These are phyloP conservation scores for Echinometra lucunter DNA, from an alignment of 53 echinoderm and acorn worm genomes.

Conservation along the genomic window DNA sequence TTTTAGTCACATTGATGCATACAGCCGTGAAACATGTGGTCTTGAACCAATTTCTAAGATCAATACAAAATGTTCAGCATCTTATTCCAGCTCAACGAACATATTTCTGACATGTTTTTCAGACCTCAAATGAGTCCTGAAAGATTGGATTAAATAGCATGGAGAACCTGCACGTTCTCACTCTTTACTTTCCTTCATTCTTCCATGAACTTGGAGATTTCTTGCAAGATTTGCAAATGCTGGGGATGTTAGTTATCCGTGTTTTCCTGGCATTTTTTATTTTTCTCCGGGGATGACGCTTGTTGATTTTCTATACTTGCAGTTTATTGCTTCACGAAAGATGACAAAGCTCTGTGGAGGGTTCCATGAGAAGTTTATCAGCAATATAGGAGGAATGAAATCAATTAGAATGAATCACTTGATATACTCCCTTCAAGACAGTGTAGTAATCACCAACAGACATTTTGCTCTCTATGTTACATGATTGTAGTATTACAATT, in stretches of 20 bases:
- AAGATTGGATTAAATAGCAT: constrained; percentile 46
- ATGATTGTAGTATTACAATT: too few species aligned
- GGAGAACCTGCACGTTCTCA: constrained; percentile 55
- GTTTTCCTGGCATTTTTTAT: constrained; percentile 47
- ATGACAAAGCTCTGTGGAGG: constrained; percentile 19
- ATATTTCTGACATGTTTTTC: constrained; percentile 36
- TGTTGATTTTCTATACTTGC: constrained; percentile 45
- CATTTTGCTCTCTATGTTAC: too few species aligned
- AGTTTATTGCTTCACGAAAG: constrained; percentile 30
- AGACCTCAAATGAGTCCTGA: constrained; percentile 40
- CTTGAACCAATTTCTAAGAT: constrained; percentile 33
- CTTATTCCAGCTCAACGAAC: not conserved
- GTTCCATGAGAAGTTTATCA: constrained; percentile 6
- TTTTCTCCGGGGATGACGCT: not conserved
- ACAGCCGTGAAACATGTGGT: not conserved
- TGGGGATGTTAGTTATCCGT: constrained; percentile 43
- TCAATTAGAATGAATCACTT: not conserved
- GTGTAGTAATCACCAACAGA: too few species aligned
- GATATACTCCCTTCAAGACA: not conserved
- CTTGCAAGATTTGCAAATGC: constrained; percentile 34
- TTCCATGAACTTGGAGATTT: not conserved
- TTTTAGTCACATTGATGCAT: not conserved
- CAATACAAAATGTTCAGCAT: not conserved
- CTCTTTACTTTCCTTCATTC: not conserved
- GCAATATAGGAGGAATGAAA: constrained; percentile 8